phyloP scores from a whole-genome alignment of 23 tunicate species.

The Trididemnum nubilum region DNA sequence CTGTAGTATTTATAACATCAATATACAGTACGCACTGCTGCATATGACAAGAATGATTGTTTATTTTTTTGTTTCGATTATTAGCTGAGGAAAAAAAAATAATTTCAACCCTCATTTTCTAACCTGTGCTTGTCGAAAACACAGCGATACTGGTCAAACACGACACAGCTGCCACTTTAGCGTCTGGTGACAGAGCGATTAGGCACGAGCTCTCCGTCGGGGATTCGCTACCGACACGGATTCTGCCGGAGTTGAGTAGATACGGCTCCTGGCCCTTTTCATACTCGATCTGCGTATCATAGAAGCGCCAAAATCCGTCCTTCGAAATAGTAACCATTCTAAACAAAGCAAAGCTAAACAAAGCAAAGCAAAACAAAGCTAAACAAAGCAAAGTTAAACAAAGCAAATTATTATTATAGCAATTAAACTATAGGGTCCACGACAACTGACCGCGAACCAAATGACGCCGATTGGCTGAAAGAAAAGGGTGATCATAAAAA shows the following conservation, averaged over 20 bases:
- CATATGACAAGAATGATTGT: no score
- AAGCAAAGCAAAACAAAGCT: neutral
- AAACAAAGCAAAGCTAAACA: neutral
- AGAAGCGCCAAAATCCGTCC: conserved; percentile 86
- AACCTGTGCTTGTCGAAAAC: conserved; percentile 83
- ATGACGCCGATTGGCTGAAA: no score
- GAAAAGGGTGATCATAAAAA: no score
- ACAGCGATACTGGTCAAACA: conserved; percentile 49
- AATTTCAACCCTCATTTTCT: no score
- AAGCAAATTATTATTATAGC: no score
- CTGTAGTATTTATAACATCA: no score
- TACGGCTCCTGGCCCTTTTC: conserved; percentile 85
- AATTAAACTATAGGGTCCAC: no score
- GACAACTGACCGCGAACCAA: no score
- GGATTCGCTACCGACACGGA: conserved; percentile 45
- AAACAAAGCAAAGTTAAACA: no score
- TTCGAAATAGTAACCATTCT: conserved; percentile 91
- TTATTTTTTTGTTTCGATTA: no score
- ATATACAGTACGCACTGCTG: no score
- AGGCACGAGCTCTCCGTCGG: conserved; percentile 34
- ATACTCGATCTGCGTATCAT: conserved; percentile 70
- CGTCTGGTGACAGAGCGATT: conserved; percentile 72
- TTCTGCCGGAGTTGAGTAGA: conserved; percentile 51
- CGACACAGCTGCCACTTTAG: conserved; percentile 77
- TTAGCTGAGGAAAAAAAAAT: no score